A percentile compares a stretch with the other conserved stretches of the same genome.
phyloP scores from a whole-genome alignment of 2,113 vertebrate genomes.

The Heterochromis multidens region DNA sequence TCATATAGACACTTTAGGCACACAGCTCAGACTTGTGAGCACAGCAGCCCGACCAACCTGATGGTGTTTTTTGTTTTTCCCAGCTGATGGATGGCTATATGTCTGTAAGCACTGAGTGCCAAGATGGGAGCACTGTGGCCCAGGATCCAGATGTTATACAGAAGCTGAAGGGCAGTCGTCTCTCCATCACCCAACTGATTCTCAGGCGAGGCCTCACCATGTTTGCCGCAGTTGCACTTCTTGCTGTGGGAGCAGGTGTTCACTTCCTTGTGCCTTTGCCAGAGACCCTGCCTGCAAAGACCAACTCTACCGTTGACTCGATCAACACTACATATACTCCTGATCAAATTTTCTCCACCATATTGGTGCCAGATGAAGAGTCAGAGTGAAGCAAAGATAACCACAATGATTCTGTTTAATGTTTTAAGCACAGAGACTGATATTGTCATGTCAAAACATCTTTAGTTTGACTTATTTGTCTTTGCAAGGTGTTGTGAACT shows the following conservation, averaged over 20 bases:
- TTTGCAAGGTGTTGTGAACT: neutral
- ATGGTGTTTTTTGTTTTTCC: neutral
- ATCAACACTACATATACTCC: conserved; percentile 45
- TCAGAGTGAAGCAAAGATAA: neutral
- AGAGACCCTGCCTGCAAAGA: neutral
- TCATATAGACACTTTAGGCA: neutral
- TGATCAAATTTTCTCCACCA: neutral
- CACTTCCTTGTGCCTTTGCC: conserved; percentile 63
- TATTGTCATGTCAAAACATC: neutral
- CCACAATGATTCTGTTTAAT: conserved; percentile 18
- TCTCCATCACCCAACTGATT: conserved; percentile 70
- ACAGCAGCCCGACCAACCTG: neutral
- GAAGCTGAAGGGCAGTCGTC: neutral
- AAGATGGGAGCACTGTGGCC: neutral
- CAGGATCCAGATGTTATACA: neutral
- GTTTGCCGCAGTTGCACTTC: conserved; percentile 48
- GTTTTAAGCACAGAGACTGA: neutral
- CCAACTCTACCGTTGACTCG: conserved; percentile 51
- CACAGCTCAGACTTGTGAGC: neutral
- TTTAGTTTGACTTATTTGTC: neutral
- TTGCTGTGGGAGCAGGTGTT: conserved; percentile 53
- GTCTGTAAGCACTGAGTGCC: neutral
- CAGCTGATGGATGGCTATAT: conserved; percentile 51
- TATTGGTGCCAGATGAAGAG: neutral
- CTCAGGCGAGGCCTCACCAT: conserved; percentile 65